Conservation (phyloP, 1,140 invertebrate genomes). For the Cydia strobilella region DNA sequence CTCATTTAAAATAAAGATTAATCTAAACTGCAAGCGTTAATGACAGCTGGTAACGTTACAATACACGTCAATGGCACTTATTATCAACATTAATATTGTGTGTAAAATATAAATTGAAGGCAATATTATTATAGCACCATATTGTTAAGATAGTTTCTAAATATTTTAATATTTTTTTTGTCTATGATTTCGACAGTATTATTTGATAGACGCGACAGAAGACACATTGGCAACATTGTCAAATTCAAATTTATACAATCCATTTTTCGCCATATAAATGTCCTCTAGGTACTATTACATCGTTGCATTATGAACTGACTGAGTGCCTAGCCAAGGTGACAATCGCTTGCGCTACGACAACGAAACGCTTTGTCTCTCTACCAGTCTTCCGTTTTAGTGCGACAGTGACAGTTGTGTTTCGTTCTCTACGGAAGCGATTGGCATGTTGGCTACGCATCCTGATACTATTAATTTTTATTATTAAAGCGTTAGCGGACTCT, state of each 20-base stretch:
- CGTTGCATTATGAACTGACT: background rate
- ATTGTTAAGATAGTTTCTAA: background rate
- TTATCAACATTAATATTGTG: slow-evolving; percentile 19
- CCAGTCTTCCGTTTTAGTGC: too few relatives aligned
- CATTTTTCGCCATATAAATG: background rate
- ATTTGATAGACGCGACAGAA: background rate
- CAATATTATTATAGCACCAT: slow-evolving; percentile 26
- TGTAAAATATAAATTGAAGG: slow-evolving; percentile 21
- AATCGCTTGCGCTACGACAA: too few relatives aligned
- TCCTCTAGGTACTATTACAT: background rate
- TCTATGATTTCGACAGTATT: background rate
- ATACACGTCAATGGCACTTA: slow-evolving; percentile 25
- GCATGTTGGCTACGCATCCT: too few relatives aligned
- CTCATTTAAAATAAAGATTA: background rate
- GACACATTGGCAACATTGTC: background rate
- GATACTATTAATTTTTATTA: too few relatives aligned
- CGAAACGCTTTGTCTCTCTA: too few relatives aligned
- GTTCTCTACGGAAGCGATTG: too few relatives aligned
- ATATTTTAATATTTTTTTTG: background rate
- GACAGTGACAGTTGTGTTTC: too few relatives aligned
- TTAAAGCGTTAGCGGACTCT: slow-evolving; percentile 61
- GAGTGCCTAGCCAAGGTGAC: too few relatives aligned
- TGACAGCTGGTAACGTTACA: slow-evolving; percentile 13
- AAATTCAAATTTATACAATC: background rate
- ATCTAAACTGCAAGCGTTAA: slow-evolving; percentile 17